Evolutionary conservation across 2,797 vertebrate species (phyloP).

Genomic region (Odontamblyopus lacepedii): DNA sequence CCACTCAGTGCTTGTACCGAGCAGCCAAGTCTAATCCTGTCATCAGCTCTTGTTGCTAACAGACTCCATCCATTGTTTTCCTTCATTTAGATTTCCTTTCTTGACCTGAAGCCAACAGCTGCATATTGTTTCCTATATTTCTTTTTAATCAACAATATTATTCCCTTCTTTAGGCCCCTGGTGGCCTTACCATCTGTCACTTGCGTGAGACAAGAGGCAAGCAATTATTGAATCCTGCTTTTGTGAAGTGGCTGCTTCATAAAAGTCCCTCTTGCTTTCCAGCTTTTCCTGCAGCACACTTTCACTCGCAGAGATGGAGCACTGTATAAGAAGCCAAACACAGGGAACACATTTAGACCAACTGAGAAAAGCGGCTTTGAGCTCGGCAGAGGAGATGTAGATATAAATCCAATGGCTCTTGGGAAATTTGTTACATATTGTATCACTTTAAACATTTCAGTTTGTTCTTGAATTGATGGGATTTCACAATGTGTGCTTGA

Average conservation of each 20-base stretch:
- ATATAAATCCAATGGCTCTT: conserved; percentile 36
- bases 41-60: conserved; percentile 43
- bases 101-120: conserved; percentile 67
- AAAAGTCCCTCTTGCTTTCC: conserved; percentile 65
- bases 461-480: conserved; percentile 19
- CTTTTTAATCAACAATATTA: conserved; percentile 80
- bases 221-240: conserved; percentile 76
- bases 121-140: conserved; percentile 75
- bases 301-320: conserved; percentile 43
- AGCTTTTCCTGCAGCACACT: conserved; percentile 42
- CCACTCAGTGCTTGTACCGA: conserved; percentile 33
- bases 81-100: conserved; percentile 36
- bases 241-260: conserved; percentile 61
- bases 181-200: conserved; percentile 79
- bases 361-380: conserved; percentile 39
- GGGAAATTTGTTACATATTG: conserved; percentile 37
- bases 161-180: conserved; percentile 72
- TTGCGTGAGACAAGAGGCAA: conserved; percentile 76
- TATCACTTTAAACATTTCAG: conserved; percentile 14
- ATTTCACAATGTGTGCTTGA: conserved; percentile 21
- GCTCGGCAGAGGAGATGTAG: conserved; percentile 30
- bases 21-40: conserved; percentile 51
- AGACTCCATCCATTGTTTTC: conserved; percentile 30
- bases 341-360: conserved; percentile 35
- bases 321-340: conserved; percentile 56